Evolutionary conservation across 2,797 vertebrate genomes (phyloP).

Genomic region (Orestias chungarensis): DNA sequence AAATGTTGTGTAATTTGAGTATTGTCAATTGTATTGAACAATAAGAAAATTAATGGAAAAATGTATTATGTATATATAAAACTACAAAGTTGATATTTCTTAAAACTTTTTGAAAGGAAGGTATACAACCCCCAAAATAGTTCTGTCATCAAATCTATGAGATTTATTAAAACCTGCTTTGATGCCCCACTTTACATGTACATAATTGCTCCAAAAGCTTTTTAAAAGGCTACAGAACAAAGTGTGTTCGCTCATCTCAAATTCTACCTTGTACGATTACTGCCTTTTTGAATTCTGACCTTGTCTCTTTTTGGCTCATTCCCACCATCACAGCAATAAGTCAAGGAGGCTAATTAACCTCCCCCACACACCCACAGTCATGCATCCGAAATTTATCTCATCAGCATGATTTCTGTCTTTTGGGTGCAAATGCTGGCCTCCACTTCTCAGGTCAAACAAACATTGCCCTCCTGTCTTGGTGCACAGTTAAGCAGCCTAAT

Average conservation of each 20-base stretch:
- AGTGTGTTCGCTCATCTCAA: background rate
- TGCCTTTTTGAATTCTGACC: conserved; percentile 41
- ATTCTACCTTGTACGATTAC: conserved; percentile 15
- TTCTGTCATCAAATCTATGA: background rate
- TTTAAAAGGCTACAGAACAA: background rate
- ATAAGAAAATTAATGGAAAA: no score
- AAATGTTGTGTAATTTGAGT: background rate
- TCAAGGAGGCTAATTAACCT: conserved; percentile 61
- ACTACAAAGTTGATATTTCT: background rate
- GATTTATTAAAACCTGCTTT: background rate
- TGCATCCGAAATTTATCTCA: conserved; percentile 28
- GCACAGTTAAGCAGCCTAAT: conserved; percentile 61
- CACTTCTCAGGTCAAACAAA: conserved; percentile 42
- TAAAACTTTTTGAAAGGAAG: background rate
- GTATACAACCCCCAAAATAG: background rate
- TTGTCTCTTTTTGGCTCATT: conserved; percentile 46
- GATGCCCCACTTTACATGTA: background rate
- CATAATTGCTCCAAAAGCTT: background rate
- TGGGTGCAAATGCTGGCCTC: conserved; percentile 22
- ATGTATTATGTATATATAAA: no score
- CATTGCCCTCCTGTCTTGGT: conserved; percentile 56
- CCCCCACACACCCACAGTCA: conserved; percentile 3
- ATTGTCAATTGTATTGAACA: background rate
- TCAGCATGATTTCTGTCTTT: conserved; percentile 42
- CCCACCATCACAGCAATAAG: conserved; percentile 43